These are phyloP conservation scores for Microctonus aethiopoides DNA, from an alignment of 2,888 invertebrate genomes.

Conservation along the genomic window DNA sequence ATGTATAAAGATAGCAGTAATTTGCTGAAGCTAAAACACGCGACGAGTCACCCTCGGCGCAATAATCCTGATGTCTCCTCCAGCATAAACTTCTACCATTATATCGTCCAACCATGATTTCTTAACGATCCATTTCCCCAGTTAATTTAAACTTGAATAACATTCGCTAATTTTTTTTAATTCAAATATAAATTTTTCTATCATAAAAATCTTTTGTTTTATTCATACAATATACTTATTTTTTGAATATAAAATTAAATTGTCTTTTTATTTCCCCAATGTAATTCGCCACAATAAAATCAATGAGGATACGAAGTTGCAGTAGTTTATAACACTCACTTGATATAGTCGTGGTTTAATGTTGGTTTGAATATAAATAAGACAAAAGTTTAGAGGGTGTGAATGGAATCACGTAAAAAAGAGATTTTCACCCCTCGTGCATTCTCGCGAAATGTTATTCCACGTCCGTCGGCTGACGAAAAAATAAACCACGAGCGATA, in stretches of 20 bases:
- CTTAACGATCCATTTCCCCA: slow-evolving; percentile 5
- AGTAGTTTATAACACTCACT: neutral
- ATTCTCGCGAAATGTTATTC: slow-evolving; percentile 44
- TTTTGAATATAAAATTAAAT: neutral
- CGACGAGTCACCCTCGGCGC: slow-evolving; percentile 11
- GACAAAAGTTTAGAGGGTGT: slow-evolving; percentile 53
- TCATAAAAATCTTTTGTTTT: neutral
- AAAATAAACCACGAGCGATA: slow-evolving; percentile 17
- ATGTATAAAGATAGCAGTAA: neutral
- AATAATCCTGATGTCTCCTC: slow-evolving; percentile 13
- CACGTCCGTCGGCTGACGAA: slow-evolving; percentile 49
- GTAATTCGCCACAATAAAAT: neutral
- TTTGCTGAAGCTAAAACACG: slow-evolving; percentile 6
- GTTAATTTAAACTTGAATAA: slow-evolving; percentile 6
- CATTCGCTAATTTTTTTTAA: neutral
- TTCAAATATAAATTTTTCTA: neutral
- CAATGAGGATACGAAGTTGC: neutral
- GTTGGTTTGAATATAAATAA: slow-evolving; percentile 38
- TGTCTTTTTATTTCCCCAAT: neutral
- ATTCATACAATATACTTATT: neutral
- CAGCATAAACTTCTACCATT: slow-evolving; percentile 4
- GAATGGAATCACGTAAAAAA: slow-evolving; percentile 65
- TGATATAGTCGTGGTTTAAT: slow-evolving; percentile 34
- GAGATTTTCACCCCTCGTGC: slow-evolving; percentile 57
- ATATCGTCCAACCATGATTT: neutral